Evolutionary conservation across 2,797 vertebrate genomes (phyloP).

Genomic region (Lacerta viridis): DNA sequence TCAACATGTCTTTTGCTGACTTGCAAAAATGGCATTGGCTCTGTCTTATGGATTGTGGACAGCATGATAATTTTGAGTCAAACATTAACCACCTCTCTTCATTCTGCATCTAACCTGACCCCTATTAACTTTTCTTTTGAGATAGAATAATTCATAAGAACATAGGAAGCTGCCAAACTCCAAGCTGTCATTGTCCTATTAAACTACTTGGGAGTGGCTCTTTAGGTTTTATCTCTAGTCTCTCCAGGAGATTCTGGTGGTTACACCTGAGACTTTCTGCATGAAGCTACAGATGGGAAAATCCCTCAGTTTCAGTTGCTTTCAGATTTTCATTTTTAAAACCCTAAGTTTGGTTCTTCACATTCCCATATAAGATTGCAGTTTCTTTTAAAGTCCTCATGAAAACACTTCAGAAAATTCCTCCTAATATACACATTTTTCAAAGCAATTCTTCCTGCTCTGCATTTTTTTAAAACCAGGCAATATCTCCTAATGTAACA

Average conservation of each 20-base stretch:
- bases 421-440: no score
- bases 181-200: not conserved
- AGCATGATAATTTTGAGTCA: not conserved
- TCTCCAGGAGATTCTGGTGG: not conserved
- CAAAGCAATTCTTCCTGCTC: no score
- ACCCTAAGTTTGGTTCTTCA: no score
- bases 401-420: no score
- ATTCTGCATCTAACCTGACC: not conserved
- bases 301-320: no score
- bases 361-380: no score
- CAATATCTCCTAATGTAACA: no score
- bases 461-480: no score
- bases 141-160: not conserved
- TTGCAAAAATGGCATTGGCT: not conserved
- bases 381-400: no score
- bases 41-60: not conserved
- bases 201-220: not conserved
- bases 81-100: not conserved
- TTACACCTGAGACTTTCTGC: not conserved
- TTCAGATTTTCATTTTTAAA: no score
- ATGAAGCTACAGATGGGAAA: no score
- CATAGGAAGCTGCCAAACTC: not conserved
- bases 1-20: not conserved
- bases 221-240: not conserved
- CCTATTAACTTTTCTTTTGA: not conserved